Base-by-base conservation (phyloP, 1,140 invertebrate genomes). In the Drosophila pectinifera region DNA sequence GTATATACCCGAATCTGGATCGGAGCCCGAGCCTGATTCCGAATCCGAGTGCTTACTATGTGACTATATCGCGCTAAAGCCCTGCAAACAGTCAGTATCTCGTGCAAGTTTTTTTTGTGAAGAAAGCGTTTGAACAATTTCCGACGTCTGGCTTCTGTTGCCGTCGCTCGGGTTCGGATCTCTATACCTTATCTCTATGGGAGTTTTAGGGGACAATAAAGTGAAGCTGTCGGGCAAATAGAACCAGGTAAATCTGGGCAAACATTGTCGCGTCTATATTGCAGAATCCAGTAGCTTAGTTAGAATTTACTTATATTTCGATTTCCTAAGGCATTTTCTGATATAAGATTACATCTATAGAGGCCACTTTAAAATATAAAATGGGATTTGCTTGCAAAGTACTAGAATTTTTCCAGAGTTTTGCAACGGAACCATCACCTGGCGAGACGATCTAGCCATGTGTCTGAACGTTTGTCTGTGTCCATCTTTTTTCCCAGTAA, bases 131-230 rank as follows among this genome's bases (percentile, higher is more conserved):
- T 38, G 18, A 26, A 69, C 41, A 39, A 28, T 54, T 69, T 55
- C 63, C 62, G 67, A 69, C 63, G 41, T 45, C 63, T 46, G 62
- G 43, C 24, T 31, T 5, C 34, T 45, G 31, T 68, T 38, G 67
- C 39, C 61, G 41, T 28, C 14, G 13, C 6, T 11, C 5, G 26
- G 11, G 11, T 36, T 56, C 7, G 18, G 41, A 26, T 31, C 18
- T 39, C 16, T 48, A 41, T 16, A 18, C 10, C 7, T 31, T 63
- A 67, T 67, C 58, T 63, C 22, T 22, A 31, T 11, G 18, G 11
- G 5, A 31, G 18, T 20, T 24, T 31, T 13, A 24, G 5, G 16
- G 16, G 24, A 13, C 13, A 18, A 34, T 48, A 64, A 24, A 49
- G n/a, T 8, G 10, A 26, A 20, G 28, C 55, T 42, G 61, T 61